Conservation (phyloP, 2,113 vertebrate species). For the Penelope pileata region DNA sequence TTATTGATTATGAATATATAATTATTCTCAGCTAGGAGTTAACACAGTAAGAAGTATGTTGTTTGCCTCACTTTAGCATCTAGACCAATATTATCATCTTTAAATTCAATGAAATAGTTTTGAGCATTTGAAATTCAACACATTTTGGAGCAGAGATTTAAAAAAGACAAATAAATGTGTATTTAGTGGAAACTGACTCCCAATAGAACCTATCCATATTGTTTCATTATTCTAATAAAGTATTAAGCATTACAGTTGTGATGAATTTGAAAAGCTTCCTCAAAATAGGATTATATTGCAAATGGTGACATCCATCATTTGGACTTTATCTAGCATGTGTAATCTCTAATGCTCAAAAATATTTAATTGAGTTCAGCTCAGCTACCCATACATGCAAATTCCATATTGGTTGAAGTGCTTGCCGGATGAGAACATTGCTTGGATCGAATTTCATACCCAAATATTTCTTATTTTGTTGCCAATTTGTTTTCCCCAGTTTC, state of each 20-base stretch:
- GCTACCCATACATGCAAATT: neutral
- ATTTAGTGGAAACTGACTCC: neutral
- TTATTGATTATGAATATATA: neutral
- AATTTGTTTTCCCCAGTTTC: neutral
- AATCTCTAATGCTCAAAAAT: neutral
- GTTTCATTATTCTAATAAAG: neutral
- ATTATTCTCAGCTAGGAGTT: neutral
- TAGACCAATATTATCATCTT: neutral
- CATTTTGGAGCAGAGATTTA: neutral
- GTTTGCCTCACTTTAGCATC: neutral
- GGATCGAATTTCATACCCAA: slow-evolving; percentile 7
- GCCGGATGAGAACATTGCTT: slow-evolving; percentile 14
- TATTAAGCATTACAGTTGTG: neutral
- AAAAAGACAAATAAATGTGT: neutral
- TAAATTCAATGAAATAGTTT: neutral
- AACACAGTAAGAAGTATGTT: neutral
- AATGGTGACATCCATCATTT: neutral
- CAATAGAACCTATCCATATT: neutral
- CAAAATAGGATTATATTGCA: neutral
- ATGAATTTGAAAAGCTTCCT: neutral
- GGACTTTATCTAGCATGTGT: neutral
- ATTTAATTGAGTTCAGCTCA: slow-evolving; percentile 24
- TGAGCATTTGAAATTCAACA: neutral
- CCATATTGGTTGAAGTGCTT: neutral
- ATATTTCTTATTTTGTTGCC: slow-evolving; percentile 36